Base-by-base conservation (phyloP, 2,888 invertebrate species). In the Drepanosiphum platanoidis region DNA sequence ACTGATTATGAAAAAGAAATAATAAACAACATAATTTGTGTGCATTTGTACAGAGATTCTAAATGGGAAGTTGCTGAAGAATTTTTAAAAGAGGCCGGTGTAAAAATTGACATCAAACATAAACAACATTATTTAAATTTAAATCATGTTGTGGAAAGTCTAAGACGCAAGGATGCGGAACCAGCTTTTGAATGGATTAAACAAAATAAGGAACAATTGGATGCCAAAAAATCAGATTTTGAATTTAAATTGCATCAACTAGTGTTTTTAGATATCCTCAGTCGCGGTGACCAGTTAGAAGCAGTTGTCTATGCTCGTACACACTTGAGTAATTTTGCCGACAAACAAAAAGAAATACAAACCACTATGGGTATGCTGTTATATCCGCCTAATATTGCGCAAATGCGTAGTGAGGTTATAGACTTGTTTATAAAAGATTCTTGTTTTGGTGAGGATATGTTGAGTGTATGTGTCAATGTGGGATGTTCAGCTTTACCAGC, bases 401-500 rank as follows among this genome's bases (percentile, higher is more conserved):
- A 94, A 86, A 92, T 95, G 89, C 96, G 96, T 95, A 90, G 92
- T 1, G 96, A 97, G 89, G 94, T 96, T 32, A 94, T 95, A 87
- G 98, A 98, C 89, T 92, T 95, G 87, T 98, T 98, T 90, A 93
- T 96, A 58, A 93, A 94, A 88, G 98, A 98, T 90, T 96, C 98
- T 27, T 98, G 98, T 90, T 92, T 98, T 88, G 97, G 95, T 88
- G 94, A 95, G 78, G 96, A 96, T 88, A 96, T 98, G 39, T 92
- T 99, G 86, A 95, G 96, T 86, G 96, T 97, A 88, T 93, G 96
- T 87, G 94, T 98, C 88, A 94, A 95, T 89, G 97, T 98, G 34
- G 99, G 99, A 78, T 96, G 96, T 88, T 94, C 94, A 61, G 97
- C 98, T 77, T 91, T 99, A 88, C 99, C 98, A 32, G 97, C 98